Percentiles rank a stretch among this genome's conserved stretches.
Evolutionary conservation across 2,888 invertebrate species (phyloP).

Genomic region (Chloromyia formosa): DNA sequence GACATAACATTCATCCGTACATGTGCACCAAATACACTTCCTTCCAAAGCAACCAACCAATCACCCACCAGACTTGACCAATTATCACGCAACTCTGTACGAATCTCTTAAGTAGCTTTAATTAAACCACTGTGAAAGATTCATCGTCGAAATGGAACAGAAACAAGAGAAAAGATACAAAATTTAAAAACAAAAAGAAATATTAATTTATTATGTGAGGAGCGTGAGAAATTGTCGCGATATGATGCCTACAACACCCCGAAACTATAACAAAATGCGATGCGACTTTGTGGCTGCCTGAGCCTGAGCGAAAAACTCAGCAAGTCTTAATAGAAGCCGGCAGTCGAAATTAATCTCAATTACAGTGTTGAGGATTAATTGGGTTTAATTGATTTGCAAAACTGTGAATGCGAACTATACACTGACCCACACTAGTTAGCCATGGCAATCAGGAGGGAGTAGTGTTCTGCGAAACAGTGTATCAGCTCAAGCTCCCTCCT

Average conservation of each 20-base stretch:
- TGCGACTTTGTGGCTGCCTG: constrained; percentile 2
- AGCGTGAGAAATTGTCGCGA: constrained; percentile 44
- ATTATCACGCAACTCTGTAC: neutral
- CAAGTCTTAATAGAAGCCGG: constrained; percentile 24
- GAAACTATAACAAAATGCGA: neutral
- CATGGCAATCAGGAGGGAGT: constrained; percentile 48
- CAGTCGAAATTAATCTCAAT: constrained; percentile 50
- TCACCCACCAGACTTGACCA: too few relatives aligned
- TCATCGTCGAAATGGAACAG: constrained; percentile 4
- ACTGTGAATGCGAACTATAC: constrained; percentile 60
- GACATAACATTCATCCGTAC: too few relatives aligned
- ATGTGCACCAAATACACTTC: too few relatives aligned
- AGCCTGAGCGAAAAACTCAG: neutral
- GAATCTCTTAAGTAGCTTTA: neutral
- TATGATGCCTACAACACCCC: constrained; percentile 1
- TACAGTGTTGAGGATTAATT: constrained; percentile 65
- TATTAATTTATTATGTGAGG: constrained; percentile 39
- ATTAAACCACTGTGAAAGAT: constrained; percentile 30
- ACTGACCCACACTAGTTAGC: constrained; percentile 59
- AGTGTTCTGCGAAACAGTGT: constrained; percentile 50
- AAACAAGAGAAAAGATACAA: neutral
- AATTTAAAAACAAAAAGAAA: neutral
- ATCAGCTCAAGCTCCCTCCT: neutral
- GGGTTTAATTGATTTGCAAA: constrained; percentile 66
- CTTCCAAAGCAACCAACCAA: too few relatives aligned